Evolutionary conservation across 2,888 invertebrate genomes (phyloP).

Genomic region (Argyresthia goedartella): DNA sequence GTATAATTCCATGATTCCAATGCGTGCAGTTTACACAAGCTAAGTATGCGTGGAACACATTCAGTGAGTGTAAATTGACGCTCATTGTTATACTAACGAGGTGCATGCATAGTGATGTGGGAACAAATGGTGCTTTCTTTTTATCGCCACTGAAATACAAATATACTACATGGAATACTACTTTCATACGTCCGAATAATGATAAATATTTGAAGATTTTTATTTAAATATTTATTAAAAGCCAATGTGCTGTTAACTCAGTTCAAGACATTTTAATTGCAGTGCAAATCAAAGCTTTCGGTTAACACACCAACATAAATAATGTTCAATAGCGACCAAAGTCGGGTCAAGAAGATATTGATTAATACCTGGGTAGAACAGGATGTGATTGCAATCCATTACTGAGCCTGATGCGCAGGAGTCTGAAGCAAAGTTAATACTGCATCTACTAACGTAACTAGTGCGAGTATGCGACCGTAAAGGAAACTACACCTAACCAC

Average conservation of each 20-base stretch:
- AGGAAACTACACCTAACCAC: no score
- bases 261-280: no score
- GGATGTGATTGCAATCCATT: conserved; percentile 47
- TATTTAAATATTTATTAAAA: no score
- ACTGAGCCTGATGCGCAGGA: conserved; percentile 48
- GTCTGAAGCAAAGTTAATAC: conserved; percentile 52
- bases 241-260: no score
- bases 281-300: background rate
- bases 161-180: background rate
- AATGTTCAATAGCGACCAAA: no score
- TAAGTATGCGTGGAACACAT: background rate
- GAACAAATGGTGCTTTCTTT: background rate
- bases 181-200: no score
- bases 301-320: conserved; percentile 12
- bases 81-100: background rate
- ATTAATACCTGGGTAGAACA: conserved; percentile 12
- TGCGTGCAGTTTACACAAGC: conserved; percentile 10
- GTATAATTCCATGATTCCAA: conserved; percentile 32
- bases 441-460: conserved; percentile 22
- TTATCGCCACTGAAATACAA: background rate
- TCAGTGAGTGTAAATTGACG: background rate
- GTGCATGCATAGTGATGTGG: background rate
- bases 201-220: no score
- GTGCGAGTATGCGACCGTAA: conserved; percentile 16
- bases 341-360: no score